These are phyloP conservation scores for Hedya salicella DNA, from an alignment of 2,888 invertebrate genomes.

Conservation along the genomic window DNA sequence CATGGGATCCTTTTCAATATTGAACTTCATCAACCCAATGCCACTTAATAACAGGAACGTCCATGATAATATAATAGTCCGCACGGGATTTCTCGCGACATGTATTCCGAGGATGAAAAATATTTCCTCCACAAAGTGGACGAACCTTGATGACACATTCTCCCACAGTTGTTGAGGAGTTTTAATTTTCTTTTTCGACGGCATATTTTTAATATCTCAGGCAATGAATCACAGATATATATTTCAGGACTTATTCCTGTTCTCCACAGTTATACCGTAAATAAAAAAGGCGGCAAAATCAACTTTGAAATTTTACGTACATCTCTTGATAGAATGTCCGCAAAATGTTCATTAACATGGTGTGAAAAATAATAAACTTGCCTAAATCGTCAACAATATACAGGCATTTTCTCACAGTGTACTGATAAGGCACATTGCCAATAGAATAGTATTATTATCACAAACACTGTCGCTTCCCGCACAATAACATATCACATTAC, in stretches of 20 bases:
- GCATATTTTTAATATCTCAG: slow-evolving; percentile 55
- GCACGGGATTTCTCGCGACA: slow-evolving; percentile 86
- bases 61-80: slow-evolving; percentile 85
- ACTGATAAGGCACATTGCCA: slow-evolving; percentile 18
- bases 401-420: background rate
- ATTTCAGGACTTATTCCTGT: background rate
- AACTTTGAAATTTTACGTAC: background rate
- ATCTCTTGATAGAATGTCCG: background rate
- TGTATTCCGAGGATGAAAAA: slow-evolving; percentile 86
- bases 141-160: slow-evolving; percentile 70
- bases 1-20: slow-evolving; percentile 90
- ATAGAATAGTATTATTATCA: slow-evolving; percentile 31
- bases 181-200: slow-evolving; percentile 63
- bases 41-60: slow-evolving; percentile 84
- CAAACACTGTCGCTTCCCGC: slow-evolving; percentile 18
- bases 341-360: background rate
- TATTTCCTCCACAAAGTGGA: slow-evolving; percentile 72
- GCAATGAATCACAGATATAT: slow-evolving; percentile 1
- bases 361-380: background rate
- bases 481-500: slow-evolving; percentile 22
- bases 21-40: slow-evolving; percentile 87
- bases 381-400: background rate
- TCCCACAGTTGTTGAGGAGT: slow-evolving; percentile 78
- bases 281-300: slow-evolving; percentile 19
- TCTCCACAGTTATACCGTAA: background rate